Conservation (phyloP, 2,113 vertebrate genomes). For the Lepus europaeus region DNA sequence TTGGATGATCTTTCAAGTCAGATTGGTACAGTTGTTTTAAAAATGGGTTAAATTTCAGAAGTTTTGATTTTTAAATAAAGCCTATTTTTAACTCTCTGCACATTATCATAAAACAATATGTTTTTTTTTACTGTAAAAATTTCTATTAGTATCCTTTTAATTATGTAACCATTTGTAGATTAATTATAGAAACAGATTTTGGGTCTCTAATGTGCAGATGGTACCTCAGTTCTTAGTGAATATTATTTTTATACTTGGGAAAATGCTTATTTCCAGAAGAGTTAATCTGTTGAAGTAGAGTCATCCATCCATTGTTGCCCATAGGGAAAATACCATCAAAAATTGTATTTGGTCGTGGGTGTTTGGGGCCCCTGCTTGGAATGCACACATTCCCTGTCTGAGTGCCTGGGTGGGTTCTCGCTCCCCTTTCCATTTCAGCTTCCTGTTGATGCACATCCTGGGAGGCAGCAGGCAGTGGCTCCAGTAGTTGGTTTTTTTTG, state of each 20-base stretch:
- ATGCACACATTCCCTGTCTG: neutral
- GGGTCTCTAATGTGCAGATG: neutral
- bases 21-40: neutral
- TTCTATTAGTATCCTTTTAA: neutral
- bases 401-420: too few relatives aligned
- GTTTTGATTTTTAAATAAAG: neutral
- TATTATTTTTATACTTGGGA: conserved; percentile 3
- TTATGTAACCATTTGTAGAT: neutral
- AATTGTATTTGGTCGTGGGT: neutral
- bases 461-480: too few relatives aligned
- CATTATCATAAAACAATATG: neutral
- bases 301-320: neutral
- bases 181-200: neutral
- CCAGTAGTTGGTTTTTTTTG: too few relatives aligned
- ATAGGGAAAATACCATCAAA: neutral
- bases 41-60: neutral
- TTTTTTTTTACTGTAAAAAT: neutral
- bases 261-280: neutral
- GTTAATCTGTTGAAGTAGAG: neutral
- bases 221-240: neutral
- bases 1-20: neutral
- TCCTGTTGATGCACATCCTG: too few relatives aligned
- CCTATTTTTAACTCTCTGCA: neutral
- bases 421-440: too few relatives aligned
- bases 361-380: too few relatives aligned